Evolutionary conservation across 2,797 vertebrate species (phyloP).

Genomic region (Vipera latastei): DNA sequence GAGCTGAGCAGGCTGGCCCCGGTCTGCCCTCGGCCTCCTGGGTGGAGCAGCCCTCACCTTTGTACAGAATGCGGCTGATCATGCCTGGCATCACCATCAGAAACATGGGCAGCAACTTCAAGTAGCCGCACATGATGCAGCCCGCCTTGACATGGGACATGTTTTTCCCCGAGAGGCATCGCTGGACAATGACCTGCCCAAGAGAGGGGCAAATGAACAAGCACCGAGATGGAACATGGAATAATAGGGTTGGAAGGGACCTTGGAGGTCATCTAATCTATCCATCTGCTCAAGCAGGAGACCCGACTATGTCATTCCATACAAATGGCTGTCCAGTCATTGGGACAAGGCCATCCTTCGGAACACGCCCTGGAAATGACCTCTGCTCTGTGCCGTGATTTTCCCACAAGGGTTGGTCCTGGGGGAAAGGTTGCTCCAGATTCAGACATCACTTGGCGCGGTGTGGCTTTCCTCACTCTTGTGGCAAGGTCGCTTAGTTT

Average conservation of each 20-base stretch:
- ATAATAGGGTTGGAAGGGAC: not conserved
- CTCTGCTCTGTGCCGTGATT: not conserved
- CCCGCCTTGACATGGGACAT: conserved; percentile 92
- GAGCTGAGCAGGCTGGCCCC: not conserved
- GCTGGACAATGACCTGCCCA: conserved; percentile 90
- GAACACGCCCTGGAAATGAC: not conserved
- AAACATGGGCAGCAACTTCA: conserved; percentile 93
- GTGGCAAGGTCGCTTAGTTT: not conserved
- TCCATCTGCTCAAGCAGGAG: too few species aligned
- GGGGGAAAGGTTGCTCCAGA: not conserved
- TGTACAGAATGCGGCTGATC: conserved; percentile 92
- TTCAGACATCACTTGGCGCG: not conserved
- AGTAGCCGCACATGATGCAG: conserved; percentile 89
- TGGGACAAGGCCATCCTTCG: not conserved
- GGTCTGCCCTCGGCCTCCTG: not conserved
- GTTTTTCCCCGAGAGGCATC: conserved; percentile 90
- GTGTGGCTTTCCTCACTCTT: not conserved
- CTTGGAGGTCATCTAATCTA: not conserved
- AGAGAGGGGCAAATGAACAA: not conserved
- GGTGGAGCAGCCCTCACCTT: conserved; percentile 68
- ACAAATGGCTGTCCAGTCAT: not conserved
- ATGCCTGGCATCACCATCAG: conserved; percentile 95
- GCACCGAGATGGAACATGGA: not conserved
- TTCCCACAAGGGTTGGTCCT: not conserved
- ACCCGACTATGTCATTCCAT: not conserved